Percentiles rank a stretch among this genome's conserved stretches.
These are phyloP conservation scores for Prochilodus magdalenae DNA, from an alignment of 2,113 vertebrate genomes.

Conservation along the genomic window DNA sequence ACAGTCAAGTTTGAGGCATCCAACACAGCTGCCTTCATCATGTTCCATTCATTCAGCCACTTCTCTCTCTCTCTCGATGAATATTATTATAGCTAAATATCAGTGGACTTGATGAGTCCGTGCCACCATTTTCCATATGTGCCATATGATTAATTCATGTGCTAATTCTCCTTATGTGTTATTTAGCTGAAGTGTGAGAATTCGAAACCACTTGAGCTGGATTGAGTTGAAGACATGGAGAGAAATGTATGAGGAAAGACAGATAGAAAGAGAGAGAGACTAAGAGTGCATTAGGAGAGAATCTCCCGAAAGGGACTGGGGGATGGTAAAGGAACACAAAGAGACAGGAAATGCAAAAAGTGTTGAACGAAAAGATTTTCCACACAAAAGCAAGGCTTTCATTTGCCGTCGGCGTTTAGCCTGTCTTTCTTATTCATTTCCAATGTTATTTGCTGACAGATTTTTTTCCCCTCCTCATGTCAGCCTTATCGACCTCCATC, in stretches of 20 bases:
- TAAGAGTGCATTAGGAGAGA: background rate
- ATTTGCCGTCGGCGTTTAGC: conserved; percentile 62
- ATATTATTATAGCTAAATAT: background rate
- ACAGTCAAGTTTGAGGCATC: background rate
- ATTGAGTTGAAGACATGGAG: background rate
- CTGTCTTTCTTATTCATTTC: conserved; percentile 60
- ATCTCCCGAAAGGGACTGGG: background rate
- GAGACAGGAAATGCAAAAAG: background rate
- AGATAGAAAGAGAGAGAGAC: background rate
- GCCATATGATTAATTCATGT: background rate
- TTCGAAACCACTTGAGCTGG: background rate
- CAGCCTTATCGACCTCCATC: conserved; percentile 53
- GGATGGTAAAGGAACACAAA: background rate
- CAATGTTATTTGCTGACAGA: conserved; percentile 49
- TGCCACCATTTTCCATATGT: background rate
- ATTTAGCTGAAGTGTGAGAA: background rate
- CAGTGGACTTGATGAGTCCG: background rate
- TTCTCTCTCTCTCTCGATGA: background rate
- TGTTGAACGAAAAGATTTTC: conserved; percentile 23
- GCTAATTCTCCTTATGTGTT: background rate
- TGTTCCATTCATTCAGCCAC: background rate
- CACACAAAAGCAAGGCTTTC: conserved; percentile 5
- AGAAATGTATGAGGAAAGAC: background rate
- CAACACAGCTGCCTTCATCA: background rate
- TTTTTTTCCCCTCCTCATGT: background rate